Evolutionary conservation across 2,797 vertebrate species (phyloP).

Genomic region (Cercopithecus petaurista): DNA sequence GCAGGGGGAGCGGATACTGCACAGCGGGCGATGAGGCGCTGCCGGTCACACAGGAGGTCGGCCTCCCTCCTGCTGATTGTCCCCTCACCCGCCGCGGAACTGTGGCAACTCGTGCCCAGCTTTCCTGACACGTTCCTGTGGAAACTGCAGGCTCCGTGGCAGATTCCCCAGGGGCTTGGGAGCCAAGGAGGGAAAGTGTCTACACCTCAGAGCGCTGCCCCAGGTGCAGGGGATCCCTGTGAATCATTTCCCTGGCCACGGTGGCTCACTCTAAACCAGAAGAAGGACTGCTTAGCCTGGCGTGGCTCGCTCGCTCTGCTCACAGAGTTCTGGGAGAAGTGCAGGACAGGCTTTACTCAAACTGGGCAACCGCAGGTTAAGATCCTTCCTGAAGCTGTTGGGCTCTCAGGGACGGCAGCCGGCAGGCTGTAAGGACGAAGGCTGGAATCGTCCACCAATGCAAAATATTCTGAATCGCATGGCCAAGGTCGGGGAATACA

Average conservation of each 20-base stretch:
- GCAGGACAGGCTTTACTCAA: background rate
- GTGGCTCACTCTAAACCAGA: background rate
- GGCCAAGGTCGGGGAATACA: background rate
- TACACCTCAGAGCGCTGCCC: background rate
- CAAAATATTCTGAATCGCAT: background rate
- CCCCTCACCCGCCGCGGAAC: background rate
- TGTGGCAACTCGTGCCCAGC: background rate
- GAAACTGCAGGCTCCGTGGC: slow-evolving; percentile 65
- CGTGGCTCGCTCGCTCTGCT: background rate
- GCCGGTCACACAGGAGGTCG: accelerated
- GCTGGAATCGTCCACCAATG: background rate
- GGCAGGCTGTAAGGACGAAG: background rate
- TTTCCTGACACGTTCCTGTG: slow-evolving; percentile 74
- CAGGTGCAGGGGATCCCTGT: background rate
- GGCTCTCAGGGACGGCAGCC: background rate
- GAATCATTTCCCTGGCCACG: slow-evolving; percentile 62
- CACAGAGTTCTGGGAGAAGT: background rate
- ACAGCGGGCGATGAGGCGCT: background rate
- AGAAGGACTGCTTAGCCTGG: background rate
- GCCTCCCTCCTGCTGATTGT: background rate
- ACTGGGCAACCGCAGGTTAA: background rate
- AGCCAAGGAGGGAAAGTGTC: slow-evolving; percentile 47
- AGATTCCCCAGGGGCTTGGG: slow-evolving; percentile 53
- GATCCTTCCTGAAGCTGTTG: background rate
- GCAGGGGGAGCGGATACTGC: background rate